Evolutionary conservation across 92 coral and sea anemone genomes (phyloP).

Genomic region (Palythoa caribaeorum): DNA sequence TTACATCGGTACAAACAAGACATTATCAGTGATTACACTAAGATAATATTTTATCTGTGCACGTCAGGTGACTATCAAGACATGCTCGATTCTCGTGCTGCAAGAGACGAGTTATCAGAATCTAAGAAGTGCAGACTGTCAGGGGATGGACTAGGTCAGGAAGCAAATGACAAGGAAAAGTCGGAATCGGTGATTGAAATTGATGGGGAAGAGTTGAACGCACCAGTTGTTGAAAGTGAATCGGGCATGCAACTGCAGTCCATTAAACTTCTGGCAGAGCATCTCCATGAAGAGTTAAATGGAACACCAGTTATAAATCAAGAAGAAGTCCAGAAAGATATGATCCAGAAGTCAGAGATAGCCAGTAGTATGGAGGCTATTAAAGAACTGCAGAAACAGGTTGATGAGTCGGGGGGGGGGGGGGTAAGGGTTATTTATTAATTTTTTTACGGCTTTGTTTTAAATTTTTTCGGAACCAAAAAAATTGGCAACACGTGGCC

Average conservation of each 20-base stretch:
- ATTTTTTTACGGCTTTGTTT: slow-evolving; percentile 46
- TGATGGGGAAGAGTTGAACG: slow-evolving; percentile 30
- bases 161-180: slow-evolving; percentile 22
- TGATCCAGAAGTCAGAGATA: slow-evolving; percentile 30
- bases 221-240: slow-evolving; percentile 20
- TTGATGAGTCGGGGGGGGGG: slow-evolving; percentile 41
- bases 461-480: slow-evolving; percentile 40
- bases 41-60: slow-evolving; percentile 52
- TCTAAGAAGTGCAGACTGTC: slow-evolving; percentile 37
- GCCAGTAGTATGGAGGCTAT: slow-evolving; percentile 24
- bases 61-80: slow-evolving; percentile 32
- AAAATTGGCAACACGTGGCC: slow-evolving; percentile 46
- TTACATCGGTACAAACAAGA: slow-evolving; percentile 46
- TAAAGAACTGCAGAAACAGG: slow-evolving; percentile 39
- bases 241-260: slow-evolving; percentile 26
- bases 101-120: slow-evolving; percentile 30
- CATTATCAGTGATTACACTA: slow-evolving; percentile 49
- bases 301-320: slow-evolving; percentile 31
- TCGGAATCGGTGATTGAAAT: slow-evolving; percentile 24
- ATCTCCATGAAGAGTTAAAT: slow-evolving; percentile 34
- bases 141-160: slow-evolving; percentile 25
- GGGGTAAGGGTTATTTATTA: slow-evolving; percentile 15
- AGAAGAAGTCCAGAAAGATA: slow-evolving; percentile 27
- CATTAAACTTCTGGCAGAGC: slow-evolving; percentile 20
- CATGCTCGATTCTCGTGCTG: slow-evolving; percentile 21